phyloP scores from a whole-genome alignment of 1,140 invertebrate genomes.

The Achatina immaculata region DNA sequence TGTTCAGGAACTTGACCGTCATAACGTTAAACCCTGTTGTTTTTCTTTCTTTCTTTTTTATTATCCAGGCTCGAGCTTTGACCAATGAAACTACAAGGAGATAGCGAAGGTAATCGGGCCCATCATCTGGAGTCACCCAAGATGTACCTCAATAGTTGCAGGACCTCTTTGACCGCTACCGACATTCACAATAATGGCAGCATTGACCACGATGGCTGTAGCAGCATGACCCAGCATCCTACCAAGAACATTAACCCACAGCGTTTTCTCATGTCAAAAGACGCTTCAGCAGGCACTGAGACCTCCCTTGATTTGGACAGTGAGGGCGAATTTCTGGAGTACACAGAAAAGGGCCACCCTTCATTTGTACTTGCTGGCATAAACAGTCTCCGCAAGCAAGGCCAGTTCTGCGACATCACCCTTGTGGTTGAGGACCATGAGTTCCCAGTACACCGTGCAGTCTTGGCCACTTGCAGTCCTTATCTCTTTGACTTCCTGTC shows the following conservation, averaged over 20 bases:
- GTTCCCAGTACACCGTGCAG: constrained; percentile 82
- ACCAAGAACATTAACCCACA: not conserved
- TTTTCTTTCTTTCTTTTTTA: not conserved
- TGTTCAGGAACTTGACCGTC: too few species aligned
- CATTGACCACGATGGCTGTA: not conserved
- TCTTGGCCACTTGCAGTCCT: constrained; percentile 82
- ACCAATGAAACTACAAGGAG: constrained; percentile 33
- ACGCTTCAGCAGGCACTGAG: not conserved
- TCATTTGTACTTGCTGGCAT: constrained; percentile 41
- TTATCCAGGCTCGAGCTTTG: not conserved
- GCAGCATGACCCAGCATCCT: not conserved
- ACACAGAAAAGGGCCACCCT: constrained; percentile 22
- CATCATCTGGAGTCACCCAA: not conserved
- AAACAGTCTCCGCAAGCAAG: constrained; percentile 82
- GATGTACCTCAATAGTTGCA: constrained; percentile 14
- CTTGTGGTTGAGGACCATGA: constrained; percentile 81
- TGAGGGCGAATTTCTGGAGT: constrained; percentile 32
- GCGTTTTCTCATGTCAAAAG: not conserved
- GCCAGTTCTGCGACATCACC: constrained; percentile 84
- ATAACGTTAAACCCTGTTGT: too few species aligned
- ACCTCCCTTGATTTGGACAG: not conserved
- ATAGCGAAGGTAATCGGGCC: constrained; percentile 28
- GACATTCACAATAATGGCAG: not conserved
- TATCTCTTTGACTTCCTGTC: constrained; percentile 85
- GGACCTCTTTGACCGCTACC: not conserved